These are phyloP conservation scores for Trichacis sp. DNA, from an alignment of 2,888 invertebrate species.

Conservation along the genomic window DNA sequence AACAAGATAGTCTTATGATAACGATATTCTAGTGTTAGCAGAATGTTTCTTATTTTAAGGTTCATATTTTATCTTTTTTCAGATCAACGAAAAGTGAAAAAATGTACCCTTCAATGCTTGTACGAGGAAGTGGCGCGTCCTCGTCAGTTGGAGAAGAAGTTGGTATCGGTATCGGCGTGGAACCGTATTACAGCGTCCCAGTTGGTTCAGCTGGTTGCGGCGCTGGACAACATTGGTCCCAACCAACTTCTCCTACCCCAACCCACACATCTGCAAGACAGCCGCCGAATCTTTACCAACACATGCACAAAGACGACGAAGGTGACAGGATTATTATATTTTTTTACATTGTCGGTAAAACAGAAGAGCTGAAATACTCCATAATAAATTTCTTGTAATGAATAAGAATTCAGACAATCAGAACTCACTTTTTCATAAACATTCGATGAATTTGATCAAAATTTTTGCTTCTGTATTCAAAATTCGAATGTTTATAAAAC, in stretches of 20 bases:
- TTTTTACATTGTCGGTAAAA: neutral
- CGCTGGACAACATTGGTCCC: slow-evolving; percentile 75
- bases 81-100: slow-evolving; percentile 97
- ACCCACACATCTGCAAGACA: slow-evolving; percentile 72
- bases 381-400: too few species aligned
- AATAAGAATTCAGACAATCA: too few species aligned
- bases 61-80: too few species aligned
- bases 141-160: slow-evolving; percentile 64
- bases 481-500: too few species aligned
- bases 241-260: slow-evolving; percentile 81
- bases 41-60: neutral
- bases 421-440: too few species aligned
- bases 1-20: neutral
- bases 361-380: too few species aligned
- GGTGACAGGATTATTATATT: slow-evolving; percentile 67
- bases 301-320: slow-evolving; percentile 77
- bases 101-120: slow-evolving; percentile 92
- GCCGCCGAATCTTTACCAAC: slow-evolving; percentile 71
- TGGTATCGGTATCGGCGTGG: slow-evolving; percentile 79
- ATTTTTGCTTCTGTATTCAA: too few species aligned
- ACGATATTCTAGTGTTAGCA: too few species aligned
- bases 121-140: slow-evolving; percentile 72
- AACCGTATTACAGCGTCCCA: slow-evolving; percentile 88
- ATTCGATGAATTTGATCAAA: too few species aligned
- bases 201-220: slow-evolving; percentile 71